A percentile compares a stretch with the other conserved stretches of the same genome.
phyloP scores from a whole-genome alignment of 1,140 invertebrate species.

The Platyura marginata region DNA sequence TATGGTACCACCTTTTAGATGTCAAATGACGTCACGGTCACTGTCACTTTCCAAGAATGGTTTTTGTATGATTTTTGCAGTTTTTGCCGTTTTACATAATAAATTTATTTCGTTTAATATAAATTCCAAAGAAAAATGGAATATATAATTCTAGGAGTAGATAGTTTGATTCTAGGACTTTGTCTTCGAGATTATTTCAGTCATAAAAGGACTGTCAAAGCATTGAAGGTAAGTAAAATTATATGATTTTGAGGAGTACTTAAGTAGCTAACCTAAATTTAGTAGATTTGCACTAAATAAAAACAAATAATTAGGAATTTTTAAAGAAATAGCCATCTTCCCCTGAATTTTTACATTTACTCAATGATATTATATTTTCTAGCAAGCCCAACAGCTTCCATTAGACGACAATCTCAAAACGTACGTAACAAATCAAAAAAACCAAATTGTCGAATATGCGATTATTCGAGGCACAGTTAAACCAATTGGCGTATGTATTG shows the following conservation, averaged over 20 bases:
- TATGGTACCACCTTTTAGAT: too few species aligned
- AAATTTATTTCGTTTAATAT: too few species aligned
- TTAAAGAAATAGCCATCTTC: too few species aligned
- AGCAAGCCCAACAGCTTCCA: slow-evolving; percentile 45
- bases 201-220: slow-evolving; percentile 41
- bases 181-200: slow-evolving; percentile 49
- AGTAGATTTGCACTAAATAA: slow-evolving; percentile 5
- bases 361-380: slow-evolving; percentile 14
- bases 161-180: slow-evolving; percentile 45
- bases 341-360: too few species aligned
- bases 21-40: too few species aligned
- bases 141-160: slow-evolving; percentile 46
- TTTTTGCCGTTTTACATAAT: too few species aligned
- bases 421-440: slow-evolving; percentile 33
- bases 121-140: too few species aligned
- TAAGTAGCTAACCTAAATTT: slow-evolving; percentile 4
- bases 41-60: too few species aligned
- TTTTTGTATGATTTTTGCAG: too few species aligned
- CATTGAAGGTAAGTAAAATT: slow-evolving; percentile 36
- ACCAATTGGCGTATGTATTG: slow-evolving; percentile 49
- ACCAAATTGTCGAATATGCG: slow-evolving; percentile 46
- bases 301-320: slow-evolving; percentile 7
- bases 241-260: neutral
- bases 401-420: slow-evolving; percentile 38
- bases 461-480: slow-evolving; percentile 50